phyloP scores from a whole-genome alignment of 2,888 invertebrate species.

The Tridacna gigas region DNA sequence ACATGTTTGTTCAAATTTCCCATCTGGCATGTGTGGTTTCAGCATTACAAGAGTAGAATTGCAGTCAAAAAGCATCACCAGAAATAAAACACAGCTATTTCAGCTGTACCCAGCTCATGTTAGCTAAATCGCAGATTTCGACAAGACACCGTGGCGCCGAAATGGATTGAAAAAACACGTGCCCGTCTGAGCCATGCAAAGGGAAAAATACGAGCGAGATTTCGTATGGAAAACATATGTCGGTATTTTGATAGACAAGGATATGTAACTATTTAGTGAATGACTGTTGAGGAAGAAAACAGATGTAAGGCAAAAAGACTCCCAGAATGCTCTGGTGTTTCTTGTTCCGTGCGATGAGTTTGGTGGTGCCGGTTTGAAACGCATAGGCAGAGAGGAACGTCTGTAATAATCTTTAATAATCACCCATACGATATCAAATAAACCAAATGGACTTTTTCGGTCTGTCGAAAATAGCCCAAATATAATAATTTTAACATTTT shows the following conservation, averaged over 20 bases:
- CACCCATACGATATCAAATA: no score
- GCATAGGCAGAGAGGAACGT: no score
- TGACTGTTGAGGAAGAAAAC: slow-evolving; percentile 44
- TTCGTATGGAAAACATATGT: slow-evolving; percentile 64
- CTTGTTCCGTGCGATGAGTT: neutral
- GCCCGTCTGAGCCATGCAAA: slow-evolving; percentile 42
- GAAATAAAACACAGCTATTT: slow-evolving; percentile 50
- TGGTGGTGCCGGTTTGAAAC: no score
- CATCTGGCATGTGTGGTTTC: slow-evolving; percentile 63
- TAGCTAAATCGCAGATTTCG: slow-evolving; percentile 61
- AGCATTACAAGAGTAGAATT: slow-evolving; percentile 63
- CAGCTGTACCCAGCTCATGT: slow-evolving; percentile 43
- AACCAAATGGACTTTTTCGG: no score
- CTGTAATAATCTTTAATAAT: no score
- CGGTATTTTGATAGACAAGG: slow-evolving; percentile 53
- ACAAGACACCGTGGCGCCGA: slow-evolving; percentile 60
- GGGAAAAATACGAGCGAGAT: slow-evolving; percentile 36
- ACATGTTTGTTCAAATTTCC: slow-evolving; percentile 61
- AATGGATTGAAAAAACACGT: slow-evolving; percentile 60
- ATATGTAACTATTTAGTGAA: slow-evolving; percentile 60
- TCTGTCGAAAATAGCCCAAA: no score
- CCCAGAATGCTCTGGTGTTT: slow-evolving; percentile 27
- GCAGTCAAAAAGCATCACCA: slow-evolving; percentile 55
- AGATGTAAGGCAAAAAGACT: slow-evolving; percentile 40
- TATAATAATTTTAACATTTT: no score